Evolutionary conservation across 2,113 vertebrate genomes (phyloP), one percentile per base, ranked within the genome.

Genomic region (Esox niger): DNA sequence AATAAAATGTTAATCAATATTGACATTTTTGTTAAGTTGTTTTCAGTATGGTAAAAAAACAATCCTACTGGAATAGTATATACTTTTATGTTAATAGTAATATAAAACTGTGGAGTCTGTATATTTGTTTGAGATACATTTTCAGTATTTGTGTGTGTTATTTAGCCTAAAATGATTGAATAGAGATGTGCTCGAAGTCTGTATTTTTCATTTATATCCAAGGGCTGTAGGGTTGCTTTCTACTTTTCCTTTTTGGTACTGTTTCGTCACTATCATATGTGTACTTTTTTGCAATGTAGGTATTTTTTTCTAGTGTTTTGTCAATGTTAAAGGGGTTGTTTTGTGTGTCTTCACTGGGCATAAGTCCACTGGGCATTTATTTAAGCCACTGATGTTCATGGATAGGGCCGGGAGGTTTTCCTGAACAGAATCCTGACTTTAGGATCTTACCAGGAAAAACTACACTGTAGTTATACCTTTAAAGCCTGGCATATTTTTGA

Each of bases 241-340:
- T 82, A 77, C 69, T 76, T 76, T 79, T 15, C 13, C 4, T 43
- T 52, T 82, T 89, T 86, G 90, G 90, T 91, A 91, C 89, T 87
- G 65, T 76, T 77, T 43, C 83, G 66, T 86, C 78, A 68, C 47
- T 85, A 79, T 83, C 73, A 71, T 71, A 26, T 70, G 67, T 81
- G 35, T 25, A 56, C 70, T 78, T 76, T 76, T 63, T 73, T 2
- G 75, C 83, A 70, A 35, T 77, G 68, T 84, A 67, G 74, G n/a
- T 46, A 55, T 69, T 56, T 76, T 75, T 65, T 85, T 74, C n/a
- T n/a, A 79, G 56, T 76, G 54, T 69, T 65, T 72, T 82, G 66
- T 70, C 20, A 55, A 33, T 75, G 79, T 68, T 56, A 59, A 65
- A 6, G 21, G 58, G 23, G 46, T 46, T 21, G 10, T 17, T 64